Percentiles rank a stretch among this genome's conserved stretches.
These are phyloP conservation scores for Tupaia tana DNA, from an alignment of 2,113 vertebrate genomes.

Conservation along the genomic window DNA sequence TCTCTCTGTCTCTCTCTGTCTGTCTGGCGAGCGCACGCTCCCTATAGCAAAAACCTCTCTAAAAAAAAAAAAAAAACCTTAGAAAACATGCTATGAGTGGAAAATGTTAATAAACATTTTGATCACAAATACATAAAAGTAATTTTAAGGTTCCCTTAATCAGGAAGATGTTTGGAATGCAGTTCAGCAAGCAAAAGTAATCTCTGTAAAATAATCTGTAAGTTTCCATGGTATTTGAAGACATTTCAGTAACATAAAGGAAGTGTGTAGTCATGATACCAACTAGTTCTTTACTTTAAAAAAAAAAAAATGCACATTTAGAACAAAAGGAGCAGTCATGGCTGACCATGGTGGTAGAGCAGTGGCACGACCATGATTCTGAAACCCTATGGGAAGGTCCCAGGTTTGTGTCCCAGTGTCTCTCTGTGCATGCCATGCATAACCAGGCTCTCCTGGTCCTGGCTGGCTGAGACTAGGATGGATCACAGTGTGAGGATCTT, in stretches of 20 bases:
- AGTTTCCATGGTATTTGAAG: background rate
- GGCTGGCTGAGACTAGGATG: no score
- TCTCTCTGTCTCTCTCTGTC: no score
- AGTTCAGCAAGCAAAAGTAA: conserved; percentile 73
- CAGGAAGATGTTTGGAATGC: conserved; percentile 61
- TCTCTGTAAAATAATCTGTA: conserved; percentile 60
- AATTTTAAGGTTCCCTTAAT: conserved; percentile 32
- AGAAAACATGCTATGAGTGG: background rate
- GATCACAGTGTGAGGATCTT: no score
- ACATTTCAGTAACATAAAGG: conserved; percentile 65
- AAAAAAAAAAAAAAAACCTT: no score
- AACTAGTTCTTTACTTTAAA: conserved; percentile 48
- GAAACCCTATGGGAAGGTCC: no score
- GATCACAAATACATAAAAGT: conserved; percentile 48
- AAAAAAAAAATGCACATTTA: background rate
- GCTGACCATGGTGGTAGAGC: no score
- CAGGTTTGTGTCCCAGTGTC: no score
- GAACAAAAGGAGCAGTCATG: background rate
- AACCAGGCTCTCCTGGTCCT: no score
- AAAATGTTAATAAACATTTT: conserved; percentile 61
- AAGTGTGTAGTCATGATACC: background rate
- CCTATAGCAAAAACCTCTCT: no score
- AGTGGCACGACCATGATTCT: no score
- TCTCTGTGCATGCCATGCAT: no score
- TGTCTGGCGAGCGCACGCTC: no score